Conservation (phyloP, 2,797 vertebrate species). For the Eulemur rubriventer region DNA sequence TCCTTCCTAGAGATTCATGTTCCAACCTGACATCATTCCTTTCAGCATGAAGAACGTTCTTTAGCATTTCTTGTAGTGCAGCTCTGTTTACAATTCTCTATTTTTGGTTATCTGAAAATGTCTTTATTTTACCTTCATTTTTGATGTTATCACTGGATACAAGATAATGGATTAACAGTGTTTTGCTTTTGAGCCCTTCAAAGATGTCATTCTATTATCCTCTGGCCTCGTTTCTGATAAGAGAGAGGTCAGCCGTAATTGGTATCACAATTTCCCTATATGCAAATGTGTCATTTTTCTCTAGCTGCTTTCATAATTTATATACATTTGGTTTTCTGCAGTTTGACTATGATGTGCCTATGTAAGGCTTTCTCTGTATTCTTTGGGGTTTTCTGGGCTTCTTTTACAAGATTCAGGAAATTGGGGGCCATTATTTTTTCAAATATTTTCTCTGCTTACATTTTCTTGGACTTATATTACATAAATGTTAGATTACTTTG, state of each 20-base stretch:
- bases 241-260: background rate
- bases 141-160: background rate
- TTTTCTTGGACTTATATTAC: background rate
- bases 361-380: background rate
- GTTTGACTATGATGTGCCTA: background rate
- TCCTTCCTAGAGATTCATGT: background rate
- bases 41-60: background rate
- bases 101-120: background rate
- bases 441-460: background rate
- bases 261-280: background rate
- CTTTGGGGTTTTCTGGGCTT: background rate
- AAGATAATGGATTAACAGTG: background rate
- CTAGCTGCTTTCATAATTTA: background rate
- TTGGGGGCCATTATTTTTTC: background rate
- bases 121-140: background rate
- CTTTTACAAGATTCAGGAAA: background rate
- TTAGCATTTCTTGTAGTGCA: background rate
- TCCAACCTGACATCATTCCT: background rate
- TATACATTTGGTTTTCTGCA: background rate
- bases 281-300: background rate
- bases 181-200: background rate
- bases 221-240: background rate
- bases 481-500: background rate
- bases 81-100: background rate
- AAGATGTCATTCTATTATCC: background rate